Percentiles rank a stretch among this genome's conserved stretches.
Conservation (phyloP, 2,797 vertebrate species). For the Enteromius thamalakanensis region DNA sequence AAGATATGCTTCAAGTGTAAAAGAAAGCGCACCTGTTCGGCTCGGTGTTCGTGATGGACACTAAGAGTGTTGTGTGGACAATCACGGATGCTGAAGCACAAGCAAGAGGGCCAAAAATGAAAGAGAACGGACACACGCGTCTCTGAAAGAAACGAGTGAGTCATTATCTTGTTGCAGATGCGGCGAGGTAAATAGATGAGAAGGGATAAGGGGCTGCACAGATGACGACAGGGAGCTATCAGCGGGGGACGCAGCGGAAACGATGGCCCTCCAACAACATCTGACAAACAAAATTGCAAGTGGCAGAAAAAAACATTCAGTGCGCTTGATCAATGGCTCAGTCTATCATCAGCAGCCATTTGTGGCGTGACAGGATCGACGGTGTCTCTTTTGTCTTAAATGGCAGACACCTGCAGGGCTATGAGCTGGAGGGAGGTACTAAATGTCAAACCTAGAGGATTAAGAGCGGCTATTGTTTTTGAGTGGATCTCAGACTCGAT, state of each 20-base stretch:
- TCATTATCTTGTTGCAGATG: constrained; percentile 53
- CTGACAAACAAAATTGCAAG: constrained; percentile 65
- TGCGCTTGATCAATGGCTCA: constrained; percentile 54
- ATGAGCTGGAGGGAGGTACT: constrained; percentile 48
- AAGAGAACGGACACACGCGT: neutral
- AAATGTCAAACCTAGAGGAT: constrained; percentile 58
- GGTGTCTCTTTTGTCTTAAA: constrained; percentile 68
- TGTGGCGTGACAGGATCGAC: constrained; percentile 65
- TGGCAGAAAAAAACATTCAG: constrained; percentile 14
- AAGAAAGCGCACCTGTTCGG: neutral
- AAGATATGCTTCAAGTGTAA: neutral
- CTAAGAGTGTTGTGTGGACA: neutral
- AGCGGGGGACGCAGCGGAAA: constrained; percentile 53
- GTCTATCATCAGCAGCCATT: constrained; percentile 70
- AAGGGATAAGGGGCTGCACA: constrained; percentile 59
- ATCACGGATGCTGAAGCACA: neutral
- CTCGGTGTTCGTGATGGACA: neutral
- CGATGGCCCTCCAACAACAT: constrained; percentile 39
- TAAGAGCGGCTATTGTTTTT: constrained; percentile 4
- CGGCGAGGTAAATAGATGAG: constrained; percentile 56
- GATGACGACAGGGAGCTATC: constrained; percentile 58
- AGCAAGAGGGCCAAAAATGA: constrained; percentile 7
- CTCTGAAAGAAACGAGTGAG: constrained; percentile 48
- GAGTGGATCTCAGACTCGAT: neutral
- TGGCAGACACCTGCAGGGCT: constrained; percentile 69